phyloP scores from a whole-genome alignment of 2,888 invertebrate species.

The Labia minor region DNA sequence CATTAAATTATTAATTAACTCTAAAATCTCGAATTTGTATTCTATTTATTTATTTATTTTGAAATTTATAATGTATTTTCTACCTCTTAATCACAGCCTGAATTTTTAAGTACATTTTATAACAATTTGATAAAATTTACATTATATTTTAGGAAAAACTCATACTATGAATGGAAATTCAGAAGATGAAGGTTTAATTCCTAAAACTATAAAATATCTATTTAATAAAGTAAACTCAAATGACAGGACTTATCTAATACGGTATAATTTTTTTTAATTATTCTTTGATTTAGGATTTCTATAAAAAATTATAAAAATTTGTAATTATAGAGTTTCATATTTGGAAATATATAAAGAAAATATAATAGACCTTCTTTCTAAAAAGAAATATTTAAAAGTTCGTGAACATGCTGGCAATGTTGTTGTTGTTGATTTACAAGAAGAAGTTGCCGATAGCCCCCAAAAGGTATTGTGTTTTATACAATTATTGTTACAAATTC shows the following conservation, averaged over 20 bases:
- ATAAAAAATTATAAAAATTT: conserved; percentile 21
- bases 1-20: no score
- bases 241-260: neutral
- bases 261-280: conserved; percentile 15
- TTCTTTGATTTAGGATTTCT: conserved; percentile 17
- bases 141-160: conserved; percentile 48
- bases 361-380: conserved; percentile 59
- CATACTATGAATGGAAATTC: conserved; percentile 69
- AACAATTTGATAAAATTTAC: no score
- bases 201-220: conserved; percentile 56
- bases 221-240: conserved; percentile 50
- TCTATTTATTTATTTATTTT: no score
- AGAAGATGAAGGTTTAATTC: conserved; percentile 61
- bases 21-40: no score
- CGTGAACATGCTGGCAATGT: conserved; percentile 54
- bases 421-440: conserved; percentile 49
- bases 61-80: no score
- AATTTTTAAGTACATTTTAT: no score
- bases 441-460: conserved; percentile 50
- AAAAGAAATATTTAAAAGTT: conserved; percentile 50
- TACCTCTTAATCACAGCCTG: no score
- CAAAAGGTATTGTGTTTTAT: conserved; percentile 41
- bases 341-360: conserved; percentile 84
- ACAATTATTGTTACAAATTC: no score
- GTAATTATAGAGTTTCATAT: conserved; percentile 58